Evolutionary conservation across 2,888 invertebrate species (phyloP).

Genomic region (Tiphia femorata): DNA sequence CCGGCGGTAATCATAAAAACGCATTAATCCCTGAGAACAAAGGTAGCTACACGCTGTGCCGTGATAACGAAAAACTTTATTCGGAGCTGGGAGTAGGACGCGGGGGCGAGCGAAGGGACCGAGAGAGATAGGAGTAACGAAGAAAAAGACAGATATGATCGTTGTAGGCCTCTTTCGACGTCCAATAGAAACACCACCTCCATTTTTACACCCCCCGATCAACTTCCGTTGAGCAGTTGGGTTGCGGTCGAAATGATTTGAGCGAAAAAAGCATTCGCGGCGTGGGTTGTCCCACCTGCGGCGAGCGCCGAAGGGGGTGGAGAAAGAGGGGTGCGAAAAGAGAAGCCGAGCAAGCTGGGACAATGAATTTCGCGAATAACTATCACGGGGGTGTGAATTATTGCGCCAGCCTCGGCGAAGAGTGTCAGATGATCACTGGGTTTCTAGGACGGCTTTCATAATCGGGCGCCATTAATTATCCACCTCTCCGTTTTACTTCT

Average conservation of each 20-base stretch:
- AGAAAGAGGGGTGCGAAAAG: not conserved
- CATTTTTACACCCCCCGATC: not conserved
- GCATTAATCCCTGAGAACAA: not conserved
- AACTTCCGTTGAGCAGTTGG: not conserved
- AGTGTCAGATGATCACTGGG: no score
- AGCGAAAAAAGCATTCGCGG: not conserved
- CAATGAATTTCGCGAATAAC: not conserved
- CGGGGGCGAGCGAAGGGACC: no score
- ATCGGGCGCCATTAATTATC: no score
- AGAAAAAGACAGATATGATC: no score
- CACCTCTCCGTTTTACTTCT: no score
- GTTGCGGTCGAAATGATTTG: not conserved
- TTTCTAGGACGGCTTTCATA: no score
- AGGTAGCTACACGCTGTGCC: not conserved
- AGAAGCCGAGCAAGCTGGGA: not conserved
- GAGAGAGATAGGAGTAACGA: no score
- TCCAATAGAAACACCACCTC: not conserved
- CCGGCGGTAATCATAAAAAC: not conserved
- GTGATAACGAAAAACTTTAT: constrained; percentile 1
- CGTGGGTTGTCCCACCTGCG: no score
- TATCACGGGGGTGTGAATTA: not conserved
- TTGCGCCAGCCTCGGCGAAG: not conserved
- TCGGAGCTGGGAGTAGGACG: not conserved
- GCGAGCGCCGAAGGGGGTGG: not conserved
- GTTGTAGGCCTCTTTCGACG: not conserved